Base-by-base conservation (phyloP, 2,113 vertebrate species). In the Dipodomys spectabilis region DNA sequence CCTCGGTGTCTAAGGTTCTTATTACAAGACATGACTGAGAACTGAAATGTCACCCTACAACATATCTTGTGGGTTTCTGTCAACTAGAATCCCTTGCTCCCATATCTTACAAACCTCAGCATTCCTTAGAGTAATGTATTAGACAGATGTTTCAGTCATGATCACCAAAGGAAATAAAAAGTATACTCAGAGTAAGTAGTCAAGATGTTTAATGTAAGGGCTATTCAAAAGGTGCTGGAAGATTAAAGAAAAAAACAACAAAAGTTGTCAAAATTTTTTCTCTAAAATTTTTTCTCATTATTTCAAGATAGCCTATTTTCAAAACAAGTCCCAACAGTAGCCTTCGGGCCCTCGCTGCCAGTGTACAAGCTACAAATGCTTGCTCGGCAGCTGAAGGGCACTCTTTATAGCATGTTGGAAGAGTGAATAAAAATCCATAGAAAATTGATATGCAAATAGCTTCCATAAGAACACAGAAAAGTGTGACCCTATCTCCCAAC, bases 171-270 rank as follows among this genome's bases (percentile, higher is more conserved):
- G 65, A 88, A 78, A 91, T 45, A 82, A 19, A 91, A 74, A 16
- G 16, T 11, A 72, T 13, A 85, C 27, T 90, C 65, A 69, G 75
- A 88, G 10, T 6, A 15, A 28, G 32, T 74, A 92, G 82, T 16
- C 78, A 5, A 75, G 53, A 3, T 81, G 60, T 94, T 94, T 92
- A 88, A 88, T 35, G 64, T 82, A 88, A 18, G 9, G 2, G 19
- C 32, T 92, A 57, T 65, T 82, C 88, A 78, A 91, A 65, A 82
- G 22, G 19, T 67, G 16, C 72, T 32, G 12, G 11, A 69, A 92
- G 57, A 11, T 8, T 57, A 90, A 73, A 68, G 88, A 25, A 16
- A 86, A 68, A 68, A 91, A 25, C 18, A 86, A 68, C 30, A 89
- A 79, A 95, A 20, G 35, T 44, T 22, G 32, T 6, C 35, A 35